Conservation (phyloP, 2,113 vertebrate genomes). For the Ploceus nigricollis region DNA sequence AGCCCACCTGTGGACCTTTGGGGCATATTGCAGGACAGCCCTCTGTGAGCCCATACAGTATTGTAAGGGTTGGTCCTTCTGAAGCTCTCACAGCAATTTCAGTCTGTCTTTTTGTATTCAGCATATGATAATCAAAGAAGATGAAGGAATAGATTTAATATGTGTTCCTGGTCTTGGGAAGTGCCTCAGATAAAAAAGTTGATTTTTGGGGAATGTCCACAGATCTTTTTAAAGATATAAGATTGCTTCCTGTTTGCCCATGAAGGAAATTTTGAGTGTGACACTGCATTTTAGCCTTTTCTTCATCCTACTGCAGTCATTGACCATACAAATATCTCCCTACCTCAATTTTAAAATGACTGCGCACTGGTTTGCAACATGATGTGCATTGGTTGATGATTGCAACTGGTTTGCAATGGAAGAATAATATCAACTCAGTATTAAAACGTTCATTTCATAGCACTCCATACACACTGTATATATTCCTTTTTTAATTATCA, state of each 20-base stretch:
- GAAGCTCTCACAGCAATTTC: neutral
- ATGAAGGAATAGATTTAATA: neutral
- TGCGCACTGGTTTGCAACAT: neutral
- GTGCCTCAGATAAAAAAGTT: neutral
- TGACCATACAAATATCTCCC: neutral
- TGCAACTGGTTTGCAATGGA: no score
- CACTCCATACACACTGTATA: neutral
- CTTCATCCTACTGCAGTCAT: neutral
- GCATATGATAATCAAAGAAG: fast-evolving
- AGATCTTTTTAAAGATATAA: neutral
- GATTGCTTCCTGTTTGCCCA: neutral
- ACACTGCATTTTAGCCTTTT: neutral
- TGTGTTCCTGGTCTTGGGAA: neutral
- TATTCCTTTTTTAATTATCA: neutral
- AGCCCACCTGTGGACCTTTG: neutral
- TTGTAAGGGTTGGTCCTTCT: neutral
- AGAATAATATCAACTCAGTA: neutral
- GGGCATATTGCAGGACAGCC: neutral
- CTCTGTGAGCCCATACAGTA: neutral
- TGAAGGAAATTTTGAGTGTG: neutral
- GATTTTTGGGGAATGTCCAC: neutral
- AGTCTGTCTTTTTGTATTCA: neutral
- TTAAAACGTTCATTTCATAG: neutral
- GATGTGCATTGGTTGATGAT: no score
- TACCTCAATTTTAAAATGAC: neutral